Evolutionary conservation across 2,113 vertebrate genomes (phyloP).

Genomic region (Neomonachus schauinslandi): DNA sequence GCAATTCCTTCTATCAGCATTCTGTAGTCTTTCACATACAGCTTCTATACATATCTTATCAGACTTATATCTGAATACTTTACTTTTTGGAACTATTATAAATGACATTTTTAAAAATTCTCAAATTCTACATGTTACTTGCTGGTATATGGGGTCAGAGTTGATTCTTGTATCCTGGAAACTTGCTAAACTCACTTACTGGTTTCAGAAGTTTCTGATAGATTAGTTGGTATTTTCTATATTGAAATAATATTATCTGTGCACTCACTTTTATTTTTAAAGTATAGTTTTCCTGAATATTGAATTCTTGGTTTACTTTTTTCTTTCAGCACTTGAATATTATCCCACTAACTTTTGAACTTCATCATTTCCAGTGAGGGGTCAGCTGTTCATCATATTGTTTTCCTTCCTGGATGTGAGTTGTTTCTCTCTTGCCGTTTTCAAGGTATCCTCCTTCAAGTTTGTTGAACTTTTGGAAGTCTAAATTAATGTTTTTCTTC

Average conservation of each 20-base stretch:
- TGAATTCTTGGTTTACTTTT: not conserved
- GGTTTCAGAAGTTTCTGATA: not conserved
- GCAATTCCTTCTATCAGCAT: not conserved
- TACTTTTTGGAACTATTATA: not conserved
- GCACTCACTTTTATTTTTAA: not conserved
- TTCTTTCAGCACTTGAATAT: not conserved
- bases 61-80: not conserved
- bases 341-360: not conserved
- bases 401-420: not conserved
- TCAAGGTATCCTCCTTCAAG: not conserved
- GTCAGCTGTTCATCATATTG: not conserved
- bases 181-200: not conserved
- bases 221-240: not conserved
- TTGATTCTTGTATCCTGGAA: not conserved
- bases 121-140: not conserved
- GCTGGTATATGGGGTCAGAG: not conserved
- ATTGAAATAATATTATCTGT: not conserved
- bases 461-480: not conserved
- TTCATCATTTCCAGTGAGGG: not conserved
- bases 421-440: not conserved
- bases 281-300: not conserved
- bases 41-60: not conserved
- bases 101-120: not conserved
- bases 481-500: slow-evolving; percentile 27
- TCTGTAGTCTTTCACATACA: not conserved